Base-by-base conservation (phyloP, 2,113 vertebrate species). In the Puffinus mauretanicus region DNA sequence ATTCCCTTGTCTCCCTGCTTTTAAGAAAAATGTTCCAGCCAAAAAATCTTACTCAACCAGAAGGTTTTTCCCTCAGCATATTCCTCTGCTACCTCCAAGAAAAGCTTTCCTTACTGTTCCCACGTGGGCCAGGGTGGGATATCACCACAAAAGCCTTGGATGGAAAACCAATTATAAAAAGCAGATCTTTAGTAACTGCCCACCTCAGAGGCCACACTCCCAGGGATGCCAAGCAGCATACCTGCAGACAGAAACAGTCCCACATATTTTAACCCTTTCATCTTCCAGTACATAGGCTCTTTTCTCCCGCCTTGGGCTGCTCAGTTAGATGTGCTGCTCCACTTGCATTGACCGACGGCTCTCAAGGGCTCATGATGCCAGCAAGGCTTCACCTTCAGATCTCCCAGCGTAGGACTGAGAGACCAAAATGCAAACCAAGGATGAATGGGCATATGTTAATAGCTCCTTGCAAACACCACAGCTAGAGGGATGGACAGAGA, bases 91-190 rank as follows among this genome's bases (percentile, higher is more conserved):
- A 22, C 26, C 46, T 81, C 46, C 55, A 62, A 62, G 32, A 47
- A 81, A 83, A 91, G 15, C 36, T 80, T 80, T 90, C 40, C 52
- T 79, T 69, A 9, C 38, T 49, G 36, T 65, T 95, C 44, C 36
- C 47, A 17, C 1, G 0, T 58, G 42, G 44, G 19, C 38, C 49
- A 34, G 44, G 17, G 34, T 82, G 20, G 73, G 67, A 61, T 80
- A 72, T 80, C 40, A 47, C 10, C 1, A 4, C 40, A 85, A 79
- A 82, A 54, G 30, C 36, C 52, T 80, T 78, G 84, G 65, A 84
- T 49, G 93, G n/a, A 82, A 97, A 94, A 90, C 9, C 27, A 62
- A 3, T 76, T 72, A 32, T 32, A 58, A 80, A 79, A 94, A 90
- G 10, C 24, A 60, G 47, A 57, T 67, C 14, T 72, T 78, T 34